These are phyloP conservation scores for Isichthys henryi DNA, from an alignment of 2,113 vertebrate genomes.

Conservation along the genomic window DNA sequence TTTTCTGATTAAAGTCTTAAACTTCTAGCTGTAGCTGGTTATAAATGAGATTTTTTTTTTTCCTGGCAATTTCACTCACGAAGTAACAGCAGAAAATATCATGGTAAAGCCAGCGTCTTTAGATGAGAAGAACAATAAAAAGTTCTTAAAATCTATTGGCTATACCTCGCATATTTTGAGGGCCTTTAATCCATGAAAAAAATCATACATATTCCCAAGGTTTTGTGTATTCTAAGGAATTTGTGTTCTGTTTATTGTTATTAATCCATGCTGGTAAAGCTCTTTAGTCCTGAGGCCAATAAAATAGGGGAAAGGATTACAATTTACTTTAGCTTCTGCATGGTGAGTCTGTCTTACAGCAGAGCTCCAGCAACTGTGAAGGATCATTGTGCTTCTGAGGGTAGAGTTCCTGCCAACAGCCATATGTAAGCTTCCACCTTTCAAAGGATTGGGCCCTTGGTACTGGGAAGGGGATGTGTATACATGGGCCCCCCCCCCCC, in stretches of 20 bases:
- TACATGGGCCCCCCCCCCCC: slow-evolving; percentile 20
- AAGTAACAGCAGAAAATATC: slow-evolving; percentile 46
- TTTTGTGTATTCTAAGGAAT: slow-evolving; percentile 56
- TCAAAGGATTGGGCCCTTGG: slow-evolving; percentile 41
- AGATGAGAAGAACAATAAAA: slow-evolving; percentile 55
- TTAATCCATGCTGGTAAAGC: slow-evolving; percentile 62
- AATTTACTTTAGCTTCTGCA: slow-evolving; percentile 59
- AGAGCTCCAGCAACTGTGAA: slow-evolving; percentile 17
- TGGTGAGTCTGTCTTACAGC: slow-evolving; percentile 54
- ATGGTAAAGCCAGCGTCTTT: slow-evolving; percentile 44
- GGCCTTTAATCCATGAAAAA: slow-evolving; percentile 62
- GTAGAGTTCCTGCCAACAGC: slow-evolving; percentile 38
- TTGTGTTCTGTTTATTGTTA: slow-evolving; percentile 46
- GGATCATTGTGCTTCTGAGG: slow-evolving; percentile 54
- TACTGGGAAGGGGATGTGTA: slow-evolving; percentile 35
- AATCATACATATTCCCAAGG: slow-evolving; percentile 48
- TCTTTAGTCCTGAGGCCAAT: slow-evolving; percentile 68
- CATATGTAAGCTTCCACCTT: slow-evolving; percentile 41
- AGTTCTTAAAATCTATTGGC: slow-evolving; percentile 63
- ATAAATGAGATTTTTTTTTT: slow-evolving; percentile 12
- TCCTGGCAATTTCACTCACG: slow-evolving; percentile 42
- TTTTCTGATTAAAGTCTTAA: slow-evolving; percentile 26
- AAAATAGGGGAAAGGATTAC: slow-evolving; percentile 67
- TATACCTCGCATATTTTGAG: slow-evolving; percentile 66
- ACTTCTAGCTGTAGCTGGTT: slow-evolving; percentile 6